Evolutionary conservation across 2,113 vertebrate genomes (phyloP).

Genomic region (Octodon degus): DNA sequence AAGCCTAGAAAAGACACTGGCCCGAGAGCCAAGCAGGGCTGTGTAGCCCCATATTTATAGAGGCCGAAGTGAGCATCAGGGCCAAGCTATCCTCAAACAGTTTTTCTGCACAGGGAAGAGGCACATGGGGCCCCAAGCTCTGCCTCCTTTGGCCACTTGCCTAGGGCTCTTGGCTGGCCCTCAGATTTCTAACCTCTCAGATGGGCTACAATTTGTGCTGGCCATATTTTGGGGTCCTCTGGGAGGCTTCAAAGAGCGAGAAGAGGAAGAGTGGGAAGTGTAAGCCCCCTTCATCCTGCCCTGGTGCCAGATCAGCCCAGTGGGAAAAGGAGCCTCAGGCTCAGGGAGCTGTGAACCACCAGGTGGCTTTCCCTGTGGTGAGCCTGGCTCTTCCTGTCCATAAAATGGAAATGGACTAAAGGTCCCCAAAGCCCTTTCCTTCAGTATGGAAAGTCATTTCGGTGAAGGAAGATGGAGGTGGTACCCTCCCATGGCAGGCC

Average conservation of each 20-base stretch:
- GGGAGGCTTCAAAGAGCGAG: not conserved
- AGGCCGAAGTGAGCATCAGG: not conserved
- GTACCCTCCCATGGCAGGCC: not conserved
- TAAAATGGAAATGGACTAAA: conserved; percentile 42
- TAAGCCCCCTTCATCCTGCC: not conserved
- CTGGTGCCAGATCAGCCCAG: not conserved
- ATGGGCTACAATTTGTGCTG: not conserved
- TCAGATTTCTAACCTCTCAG: not conserved
- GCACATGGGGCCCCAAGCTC: not conserved
- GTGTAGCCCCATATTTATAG: not conserved
- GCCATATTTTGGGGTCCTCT: not conserved
- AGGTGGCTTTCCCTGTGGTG: not conserved
- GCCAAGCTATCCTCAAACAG: not conserved
- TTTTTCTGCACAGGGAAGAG: not conserved
- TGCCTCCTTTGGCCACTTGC: not conserved
- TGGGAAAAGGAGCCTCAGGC: not conserved
- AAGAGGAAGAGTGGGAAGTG: not conserved
- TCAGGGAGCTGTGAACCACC: not conserved
- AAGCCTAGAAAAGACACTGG: not conserved
- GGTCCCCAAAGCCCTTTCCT: conserved; percentile 31
- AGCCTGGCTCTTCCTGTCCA: not conserved
- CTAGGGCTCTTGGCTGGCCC: not conserved
- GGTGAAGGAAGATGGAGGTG: conserved; percentile 4
- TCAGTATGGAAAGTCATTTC: conserved; percentile 35
- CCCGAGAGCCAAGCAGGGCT: not conserved